These are phyloP conservation scores for Nomada lathburiana DNA, from an alignment of 2,888 invertebrate species.

Conservation along the genomic window DNA sequence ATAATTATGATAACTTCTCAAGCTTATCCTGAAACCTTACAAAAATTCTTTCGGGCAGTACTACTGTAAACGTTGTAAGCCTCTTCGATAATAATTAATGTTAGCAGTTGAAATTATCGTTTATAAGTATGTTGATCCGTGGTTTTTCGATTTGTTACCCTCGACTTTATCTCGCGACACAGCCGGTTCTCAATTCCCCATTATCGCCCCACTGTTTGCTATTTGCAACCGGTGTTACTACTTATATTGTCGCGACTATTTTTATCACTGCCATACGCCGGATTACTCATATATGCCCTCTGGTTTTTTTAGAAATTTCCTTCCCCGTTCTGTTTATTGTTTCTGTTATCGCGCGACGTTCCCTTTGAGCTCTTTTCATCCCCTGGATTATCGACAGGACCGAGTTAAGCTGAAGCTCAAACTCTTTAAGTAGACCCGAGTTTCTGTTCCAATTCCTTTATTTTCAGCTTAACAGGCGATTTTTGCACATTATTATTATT, in stretches of 20 bases:
- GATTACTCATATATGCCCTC: not conserved
- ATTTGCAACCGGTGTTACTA: conserved; percentile 20
- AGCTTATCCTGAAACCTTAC: no score
- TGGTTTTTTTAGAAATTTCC: not conserved
- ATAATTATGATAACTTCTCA: no score
- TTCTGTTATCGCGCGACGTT: not conserved
- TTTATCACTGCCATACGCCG: not conserved
- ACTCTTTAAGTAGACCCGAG: not conserved
- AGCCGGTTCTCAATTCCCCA: not conserved
- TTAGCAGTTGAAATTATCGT: not conserved
- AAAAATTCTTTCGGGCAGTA: no score
- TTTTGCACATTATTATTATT: not conserved
- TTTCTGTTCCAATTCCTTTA: not conserved
- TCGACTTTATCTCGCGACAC: not conserved
- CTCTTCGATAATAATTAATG: not conserved
- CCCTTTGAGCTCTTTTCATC: not conserved
- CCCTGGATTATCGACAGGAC: not conserved
- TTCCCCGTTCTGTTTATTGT: not conserved
- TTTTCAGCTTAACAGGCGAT: not conserved
- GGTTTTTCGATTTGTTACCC: not conserved
- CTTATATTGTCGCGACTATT: not conserved
- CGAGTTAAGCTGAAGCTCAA: not conserved
- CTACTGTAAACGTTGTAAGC: not conserved
- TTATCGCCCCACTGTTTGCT: not conserved
- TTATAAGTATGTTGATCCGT: not conserved